Evolutionary conservation across 2,113 vertebrate species (phyloP).

Genomic region (Mustelus asterias): DNA sequence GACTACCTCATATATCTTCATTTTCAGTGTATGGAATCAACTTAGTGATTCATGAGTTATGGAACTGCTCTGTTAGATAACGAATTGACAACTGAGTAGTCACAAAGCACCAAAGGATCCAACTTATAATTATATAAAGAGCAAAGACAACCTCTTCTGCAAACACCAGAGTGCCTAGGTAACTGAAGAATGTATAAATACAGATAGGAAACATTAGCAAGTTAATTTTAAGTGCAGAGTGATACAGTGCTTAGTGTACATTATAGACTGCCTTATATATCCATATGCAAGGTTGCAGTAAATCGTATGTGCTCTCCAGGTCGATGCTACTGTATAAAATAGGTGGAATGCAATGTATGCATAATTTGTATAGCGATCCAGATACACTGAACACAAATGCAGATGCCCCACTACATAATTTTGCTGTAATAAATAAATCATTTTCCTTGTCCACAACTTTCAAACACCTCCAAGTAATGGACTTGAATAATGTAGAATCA

Average conservation of each 20-base stretch:
- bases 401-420: conserved; percentile 1
- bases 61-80: neutral
- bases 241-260: neutral
- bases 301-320: neutral
- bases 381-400: neutral
- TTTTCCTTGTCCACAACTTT: neutral
- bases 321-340: neutral
- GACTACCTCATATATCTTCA: neutral
- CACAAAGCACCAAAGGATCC: neutral
- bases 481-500: neutral
- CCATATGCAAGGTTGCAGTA: neutral
- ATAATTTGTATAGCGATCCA: neutral
- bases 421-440: neutral
- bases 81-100: neutral
- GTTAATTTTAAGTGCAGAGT: neutral
- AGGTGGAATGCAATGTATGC: neutral
- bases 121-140: neutral
- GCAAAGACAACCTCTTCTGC: neutral
- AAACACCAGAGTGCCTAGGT: neutral
- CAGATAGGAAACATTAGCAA: neutral
- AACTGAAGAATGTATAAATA: neutral
- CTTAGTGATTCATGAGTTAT: neutral
- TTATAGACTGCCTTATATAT: neutral
- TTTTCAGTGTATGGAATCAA: neutral
- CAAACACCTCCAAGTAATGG: neutral